Evolutionary conservation across 2,888 invertebrate genomes (phyloP).

Genomic region (Iselma pallidipennis): DNA sequence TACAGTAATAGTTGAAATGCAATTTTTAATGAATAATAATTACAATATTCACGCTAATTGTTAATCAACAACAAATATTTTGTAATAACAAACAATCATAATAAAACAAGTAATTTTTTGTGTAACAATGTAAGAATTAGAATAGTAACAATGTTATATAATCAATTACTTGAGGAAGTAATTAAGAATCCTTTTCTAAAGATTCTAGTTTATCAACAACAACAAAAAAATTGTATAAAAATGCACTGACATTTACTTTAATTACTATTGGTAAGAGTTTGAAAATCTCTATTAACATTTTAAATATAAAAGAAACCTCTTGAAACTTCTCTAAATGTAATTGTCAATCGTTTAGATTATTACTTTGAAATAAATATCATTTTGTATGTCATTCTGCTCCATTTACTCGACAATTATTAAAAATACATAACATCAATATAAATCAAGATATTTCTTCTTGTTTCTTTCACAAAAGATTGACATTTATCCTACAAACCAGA

Average conservation of each 20-base stretch:
- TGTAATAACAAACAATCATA: background rate
- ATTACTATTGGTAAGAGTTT: background rate
- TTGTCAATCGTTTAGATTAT: background rate
- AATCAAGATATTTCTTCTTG: background rate
- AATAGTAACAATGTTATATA: background rate
- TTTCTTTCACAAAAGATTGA: too few relatives aligned
- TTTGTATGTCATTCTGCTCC: background rate
- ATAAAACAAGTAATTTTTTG: background rate
- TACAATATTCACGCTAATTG: background rate
- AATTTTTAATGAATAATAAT: too few relatives aligned
- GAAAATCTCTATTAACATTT: background rate
- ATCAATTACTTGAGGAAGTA: background rate
- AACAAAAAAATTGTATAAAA: background rate
- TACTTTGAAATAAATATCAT: background rate
- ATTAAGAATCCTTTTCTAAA: background rate
- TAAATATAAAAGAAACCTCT: background rate
- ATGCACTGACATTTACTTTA: background rate
- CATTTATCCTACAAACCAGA: background rate
- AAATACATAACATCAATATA: too few relatives aligned
- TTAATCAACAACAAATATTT: background rate
- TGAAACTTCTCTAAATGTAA: background rate
- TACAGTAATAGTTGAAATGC: background rate
- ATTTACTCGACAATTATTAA: background rate
- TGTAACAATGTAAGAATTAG: background rate
- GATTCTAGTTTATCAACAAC: too few relatives aligned